Evolutionary conservation across 2,797 vertebrate species (phyloP).

Genomic region (Coreius guichenoti): DNA sequence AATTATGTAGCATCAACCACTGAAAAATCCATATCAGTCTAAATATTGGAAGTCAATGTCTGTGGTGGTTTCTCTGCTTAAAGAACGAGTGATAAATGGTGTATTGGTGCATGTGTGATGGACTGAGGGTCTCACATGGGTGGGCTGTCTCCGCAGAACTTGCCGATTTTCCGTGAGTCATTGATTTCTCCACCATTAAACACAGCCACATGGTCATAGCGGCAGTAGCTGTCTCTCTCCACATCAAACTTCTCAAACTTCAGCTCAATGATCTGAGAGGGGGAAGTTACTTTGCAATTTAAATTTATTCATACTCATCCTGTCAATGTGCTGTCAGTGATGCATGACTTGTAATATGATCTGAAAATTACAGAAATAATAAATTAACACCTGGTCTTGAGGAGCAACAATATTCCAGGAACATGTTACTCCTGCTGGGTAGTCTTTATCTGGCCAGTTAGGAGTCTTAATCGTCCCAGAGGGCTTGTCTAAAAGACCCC

Average conservation of each 20-base stretch:
- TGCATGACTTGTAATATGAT: constrained; percentile 3
- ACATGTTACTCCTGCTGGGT: constrained; percentile 85
- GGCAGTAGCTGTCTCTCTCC: constrained; percentile 86
- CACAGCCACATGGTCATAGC: constrained; percentile 86
- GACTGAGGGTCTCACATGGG: constrained; percentile 79
- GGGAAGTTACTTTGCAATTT: neutral
- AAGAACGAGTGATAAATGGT: neutral
- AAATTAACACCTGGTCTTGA: constrained; percentile 80
- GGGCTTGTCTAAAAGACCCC: constrained; percentile 83
- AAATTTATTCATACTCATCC: neutral
- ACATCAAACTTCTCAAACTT: constrained; percentile 89
- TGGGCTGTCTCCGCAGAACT: constrained; percentile 86
- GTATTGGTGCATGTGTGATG: constrained; percentile 53
- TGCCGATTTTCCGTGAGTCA: constrained; percentile 83
- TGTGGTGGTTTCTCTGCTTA: neutral
- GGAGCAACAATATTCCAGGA: constrained; percentile 87
- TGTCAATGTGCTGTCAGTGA: constrained; percentile 6
- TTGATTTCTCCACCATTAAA: constrained; percentile 83
- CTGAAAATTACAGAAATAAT: constrained; percentile 8
- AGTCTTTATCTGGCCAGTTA: constrained; percentile 88
- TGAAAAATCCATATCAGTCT: neutral
- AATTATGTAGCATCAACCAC: neutral
- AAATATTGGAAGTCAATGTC: neutral
- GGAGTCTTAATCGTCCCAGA: constrained; percentile 84
- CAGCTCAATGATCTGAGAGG: constrained; percentile 76